Base-by-base conservation (phyloP, 2,888 invertebrate species). In the Platycheirus rosarum region DNA sequence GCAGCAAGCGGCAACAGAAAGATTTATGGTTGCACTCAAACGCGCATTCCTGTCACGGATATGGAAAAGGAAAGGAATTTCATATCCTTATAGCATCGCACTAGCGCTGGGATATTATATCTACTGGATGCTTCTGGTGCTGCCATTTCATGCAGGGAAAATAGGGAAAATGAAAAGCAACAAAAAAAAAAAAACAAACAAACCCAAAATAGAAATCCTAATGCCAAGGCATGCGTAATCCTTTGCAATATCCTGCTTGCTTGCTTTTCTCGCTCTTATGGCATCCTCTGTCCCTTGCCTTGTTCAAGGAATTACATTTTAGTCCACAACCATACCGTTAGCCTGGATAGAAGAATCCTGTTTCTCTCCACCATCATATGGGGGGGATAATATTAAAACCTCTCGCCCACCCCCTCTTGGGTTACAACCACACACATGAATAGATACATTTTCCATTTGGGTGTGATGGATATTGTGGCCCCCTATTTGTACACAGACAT, bases 191-290 rank as follows among this genome's bases (percentile, higher is more conserved):
- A 53, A 42, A 76, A 60, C 69, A 69, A 82, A 77, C 80, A 76
- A 66, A 82, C 76, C 65, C 69, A 77, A 84, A 84, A 84, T 79
- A 75, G 70, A 79, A 80, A 84, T 84, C 84, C 76, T 79, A 84
- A 85, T 85, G 85, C 85, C 79, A 85, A 85, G 85, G 85, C 85
- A 85, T 85, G 85, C 85, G 85, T 85, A 85, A 85, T 85, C 85
- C 85, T 84, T 84, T 75, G 84, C 84, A 84, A 82, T 82, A 82
- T 82, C 82, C 82, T 82, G 82, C 48, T 66, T 82, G 82, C 48
- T 66, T 77, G 82, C 48, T 71, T 55, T 68, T 62, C 48, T 42
- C 48, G 51, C 51, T 70, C 75, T 46, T 74, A 46, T 70, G 53
- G 18, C 23, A 29, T 62, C 66, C 71, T 68, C 76, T 65, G 63